phyloP scores from a whole-genome alignment of 1,140 invertebrate genomes.

The Bactericera cockerelli region DNA sequence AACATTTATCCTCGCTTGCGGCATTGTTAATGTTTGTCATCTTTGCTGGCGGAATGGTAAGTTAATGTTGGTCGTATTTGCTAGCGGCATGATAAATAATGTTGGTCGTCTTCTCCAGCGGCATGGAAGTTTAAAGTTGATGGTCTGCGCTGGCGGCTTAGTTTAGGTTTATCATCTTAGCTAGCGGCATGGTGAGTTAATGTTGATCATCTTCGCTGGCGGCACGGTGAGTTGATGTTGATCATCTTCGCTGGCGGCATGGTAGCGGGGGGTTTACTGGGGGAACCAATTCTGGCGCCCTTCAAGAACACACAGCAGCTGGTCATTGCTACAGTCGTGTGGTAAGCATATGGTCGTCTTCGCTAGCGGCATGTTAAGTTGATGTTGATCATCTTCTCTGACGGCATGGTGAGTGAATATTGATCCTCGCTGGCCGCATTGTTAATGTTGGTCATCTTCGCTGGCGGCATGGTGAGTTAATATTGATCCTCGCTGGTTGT shows the following conservation, averaged over 20 bases:
- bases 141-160: too few species aligned
- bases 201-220: constrained; percentile 93
- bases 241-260: constrained; percentile 95
- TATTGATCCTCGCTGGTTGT: too few species aligned
- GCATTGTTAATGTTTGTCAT: constrained; percentile 95
- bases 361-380: too few species aligned
- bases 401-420: too few species aligned
- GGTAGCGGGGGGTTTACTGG: constrained; percentile 82
- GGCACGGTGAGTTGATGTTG: constrained; percentile 93
- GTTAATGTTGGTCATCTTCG: constrained; percentile 97
- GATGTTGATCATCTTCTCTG: too few species aligned
- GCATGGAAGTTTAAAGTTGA: too few species aligned
- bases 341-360: constrained; percentile 77
- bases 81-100: too few species aligned
- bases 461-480: constrained; percentile 78
- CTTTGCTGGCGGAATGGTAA: constrained; percentile 91
- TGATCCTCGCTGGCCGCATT: too few species aligned
- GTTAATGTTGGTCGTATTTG: constrained; percentile 94
- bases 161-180: too few species aligned
- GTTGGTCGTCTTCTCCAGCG: too few species aligned
- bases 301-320: constrained; percentile 89
- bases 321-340: constrained; percentile 75
- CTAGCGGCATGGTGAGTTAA: too few species aligned
- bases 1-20: too few species aligned
- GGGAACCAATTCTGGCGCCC: constrained; percentile 85